Evolutionary conservation across 2,797 vertebrate genomes (phyloP), one percentile per base, ranked within the genome.

Genomic region (Betta splendens): DNA sequence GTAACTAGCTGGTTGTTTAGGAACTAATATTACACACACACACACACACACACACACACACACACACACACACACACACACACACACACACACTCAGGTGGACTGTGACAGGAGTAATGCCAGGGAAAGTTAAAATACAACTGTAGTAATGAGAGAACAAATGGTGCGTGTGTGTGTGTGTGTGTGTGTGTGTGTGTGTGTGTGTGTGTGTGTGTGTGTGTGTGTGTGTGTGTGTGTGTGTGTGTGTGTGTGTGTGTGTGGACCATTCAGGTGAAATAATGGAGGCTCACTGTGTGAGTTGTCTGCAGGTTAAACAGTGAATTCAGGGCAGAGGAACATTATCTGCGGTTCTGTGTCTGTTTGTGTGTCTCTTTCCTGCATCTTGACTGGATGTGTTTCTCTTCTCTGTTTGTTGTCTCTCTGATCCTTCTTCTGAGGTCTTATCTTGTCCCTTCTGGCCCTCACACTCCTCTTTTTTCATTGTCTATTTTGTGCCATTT

Each of bases 1-100:
- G 83, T 91, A 90, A 89, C 88, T 78, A 89, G 89, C 83, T 89
- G 89, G 85, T 91, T 80, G 91, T 87, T 87, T 80, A 84, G 91
- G 85, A 80, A 75, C 85, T 79, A 49, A 51, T 84, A 81, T 89
- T 85, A 85, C 81, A 85, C 23, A 52, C 68, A 59, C 50, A 31
- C 31, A 45, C 51, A 25, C 43, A 33, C 26, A 46, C 38, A 40
- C 39, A 47, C 17, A 31, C 38, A 28, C 33, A 45, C 22, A 26
- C 28, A 6, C 28, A 29, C 35, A 10, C 16, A 44, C 26, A 33
- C 9, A 31, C 9, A 9, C 26, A 28, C 8, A 26, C 32, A 44
- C 21, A 26, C 35, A 6, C 28, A 29, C 36, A 12, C 17, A 46
- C 23, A 35, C 9, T 16, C n/a, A 7, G 15, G 8, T 3, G n/a